Conservation (phyloP, 2,888 invertebrate genomes). For the Trichopoda pennipes region DNA sequence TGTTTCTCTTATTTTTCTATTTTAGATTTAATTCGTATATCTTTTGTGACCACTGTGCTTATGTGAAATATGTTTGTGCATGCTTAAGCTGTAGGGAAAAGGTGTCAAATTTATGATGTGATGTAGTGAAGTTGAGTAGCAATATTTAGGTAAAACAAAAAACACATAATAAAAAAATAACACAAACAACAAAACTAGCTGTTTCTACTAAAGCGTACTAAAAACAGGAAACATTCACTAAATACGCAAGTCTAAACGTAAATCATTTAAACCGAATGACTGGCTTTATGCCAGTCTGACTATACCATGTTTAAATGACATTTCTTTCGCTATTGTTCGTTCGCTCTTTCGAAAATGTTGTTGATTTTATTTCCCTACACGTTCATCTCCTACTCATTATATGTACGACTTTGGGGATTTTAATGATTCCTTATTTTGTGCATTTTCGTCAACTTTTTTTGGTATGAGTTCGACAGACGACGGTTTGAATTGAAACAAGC, state of each 20-base stretch:
- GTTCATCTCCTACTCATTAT: constrained; percentile 27
- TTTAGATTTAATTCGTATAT: background rate
- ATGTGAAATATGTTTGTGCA: background rate
- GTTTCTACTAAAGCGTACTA: constrained; percentile 43
- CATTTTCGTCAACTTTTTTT: constrained; percentile 50
- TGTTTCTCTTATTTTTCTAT: too few species aligned
- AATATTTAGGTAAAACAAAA: constrained; percentile 46
- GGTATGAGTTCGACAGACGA: constrained; percentile 60
- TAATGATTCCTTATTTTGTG: constrained; percentile 38
- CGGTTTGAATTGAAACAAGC: constrained; percentile 32
- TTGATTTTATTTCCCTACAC: constrained; percentile 48
- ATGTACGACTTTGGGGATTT: constrained; percentile 54
- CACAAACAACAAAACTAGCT: background rate
- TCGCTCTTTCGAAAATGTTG: constrained; percentile 11
- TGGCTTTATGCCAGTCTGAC: constrained; percentile 1
- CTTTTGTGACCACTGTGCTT: constrained; percentile 11
- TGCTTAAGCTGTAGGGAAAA: constrained; percentile 54
- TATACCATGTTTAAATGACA: constrained; percentile 4
- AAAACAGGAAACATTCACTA: constrained; percentile 63
- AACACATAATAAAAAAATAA: constrained; percentile 8
- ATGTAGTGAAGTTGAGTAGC: constrained; percentile 59
- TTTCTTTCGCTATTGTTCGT: background rate
- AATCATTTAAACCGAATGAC: constrained; percentile 17
- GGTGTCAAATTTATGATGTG: constrained; percentile 66
- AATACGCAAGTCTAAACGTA: constrained; percentile 24